These are phyloP conservation scores for Drosophila limbata DNA, from an alignment of 2,888 invertebrate species.

Conservation along the genomic window DNA sequence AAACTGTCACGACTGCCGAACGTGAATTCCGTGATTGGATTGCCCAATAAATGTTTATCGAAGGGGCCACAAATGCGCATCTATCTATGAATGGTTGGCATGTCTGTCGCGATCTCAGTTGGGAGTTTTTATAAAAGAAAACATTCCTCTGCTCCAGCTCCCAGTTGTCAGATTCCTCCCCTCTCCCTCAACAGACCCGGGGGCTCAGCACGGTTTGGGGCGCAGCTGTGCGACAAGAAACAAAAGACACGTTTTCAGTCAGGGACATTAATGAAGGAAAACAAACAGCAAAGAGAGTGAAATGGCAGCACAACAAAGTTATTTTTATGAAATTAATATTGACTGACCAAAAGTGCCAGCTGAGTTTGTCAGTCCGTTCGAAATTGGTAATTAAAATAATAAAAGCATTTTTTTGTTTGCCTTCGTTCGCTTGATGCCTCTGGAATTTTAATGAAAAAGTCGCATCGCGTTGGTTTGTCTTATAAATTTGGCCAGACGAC, in stretches of 20 bases:
- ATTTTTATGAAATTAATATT: slow-evolving; percentile 80
- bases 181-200: neutral
- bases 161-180: slow-evolving; percentile 25
- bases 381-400: slow-evolving; percentile 83
- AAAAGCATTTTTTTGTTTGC: slow-evolving; percentile 67
- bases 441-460: slow-evolving; percentile 79
- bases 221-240: slow-evolving; percentile 54
- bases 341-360: slow-evolving; percentile 66
- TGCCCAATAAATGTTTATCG: slow-evolving; percentile 81
- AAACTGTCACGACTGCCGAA: slow-evolving; percentile 74
- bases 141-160: slow-evolving; percentile 43
- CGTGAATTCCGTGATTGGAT: slow-evolving; percentile 81
- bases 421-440: slow-evolving; percentile 45
- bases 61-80: slow-evolving; percentile 70
- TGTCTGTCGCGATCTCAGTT: slow-evolving; percentile 49
- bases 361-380: slow-evolving; percentile 56
- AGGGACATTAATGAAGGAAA: slow-evolving; percentile 66
- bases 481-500: slow-evolving; percentile 68
- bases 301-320: slow-evolving; percentile 59
- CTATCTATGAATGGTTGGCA: slow-evolving; percentile 69
- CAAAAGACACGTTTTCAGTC: slow-evolving; percentile 75
- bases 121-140: slow-evolving; percentile 67
- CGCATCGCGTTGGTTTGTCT: slow-evolving; percentile 43
- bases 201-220: slow-evolving; percentile 26
- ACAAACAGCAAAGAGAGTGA: slow-evolving; percentile 32